Conservation (phyloP, 1,140 invertebrate genomes). For the Coptotermes formosanus region DNA sequence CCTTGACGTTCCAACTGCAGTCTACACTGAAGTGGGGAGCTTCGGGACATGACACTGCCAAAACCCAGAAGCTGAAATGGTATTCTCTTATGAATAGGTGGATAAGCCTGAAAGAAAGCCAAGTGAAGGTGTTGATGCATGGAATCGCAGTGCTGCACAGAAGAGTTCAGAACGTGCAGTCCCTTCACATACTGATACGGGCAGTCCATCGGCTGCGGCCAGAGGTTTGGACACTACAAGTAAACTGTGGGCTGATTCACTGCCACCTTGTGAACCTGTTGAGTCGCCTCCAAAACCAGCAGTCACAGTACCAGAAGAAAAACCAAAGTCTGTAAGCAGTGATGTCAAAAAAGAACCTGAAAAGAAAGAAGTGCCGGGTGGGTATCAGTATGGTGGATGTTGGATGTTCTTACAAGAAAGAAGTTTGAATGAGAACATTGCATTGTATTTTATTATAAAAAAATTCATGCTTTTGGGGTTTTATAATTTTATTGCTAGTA, state of each 20-base stretch:
- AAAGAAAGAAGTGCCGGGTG: background rate
- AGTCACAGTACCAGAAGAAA: background rate
- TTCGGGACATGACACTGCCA: too few species aligned
- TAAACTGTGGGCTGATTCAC: conserved; percentile 21
- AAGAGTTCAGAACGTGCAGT: conserved; percentile 15
- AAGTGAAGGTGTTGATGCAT: conserved; percentile 27
- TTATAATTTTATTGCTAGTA: too few species aligned
- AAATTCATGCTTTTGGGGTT: too few species aligned
- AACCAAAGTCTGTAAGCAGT: background rate
- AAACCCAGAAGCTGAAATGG: too few species aligned
- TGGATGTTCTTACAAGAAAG: too few species aligned
- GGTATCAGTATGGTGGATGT: too few species aligned
- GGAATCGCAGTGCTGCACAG: conserved; percentile 20
- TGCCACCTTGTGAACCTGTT: background rate
- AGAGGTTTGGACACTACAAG: too few species aligned
- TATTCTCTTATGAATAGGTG: background rate
- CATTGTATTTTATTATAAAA: too few species aligned
- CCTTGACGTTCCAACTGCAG: too few species aligned
- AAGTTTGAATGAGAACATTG: too few species aligned
- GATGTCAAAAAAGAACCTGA: conserved; percentile 9
- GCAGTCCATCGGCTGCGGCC: background rate
- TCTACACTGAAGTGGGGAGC: too few species aligned
- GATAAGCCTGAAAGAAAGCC: conserved; percentile 26
- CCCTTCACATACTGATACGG: background rate
- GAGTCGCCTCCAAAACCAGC: background rate